Evolutionary conservation across 2,888 invertebrate genomes (phyloP).

Genomic region (Iselma pallidipennis): DNA sequence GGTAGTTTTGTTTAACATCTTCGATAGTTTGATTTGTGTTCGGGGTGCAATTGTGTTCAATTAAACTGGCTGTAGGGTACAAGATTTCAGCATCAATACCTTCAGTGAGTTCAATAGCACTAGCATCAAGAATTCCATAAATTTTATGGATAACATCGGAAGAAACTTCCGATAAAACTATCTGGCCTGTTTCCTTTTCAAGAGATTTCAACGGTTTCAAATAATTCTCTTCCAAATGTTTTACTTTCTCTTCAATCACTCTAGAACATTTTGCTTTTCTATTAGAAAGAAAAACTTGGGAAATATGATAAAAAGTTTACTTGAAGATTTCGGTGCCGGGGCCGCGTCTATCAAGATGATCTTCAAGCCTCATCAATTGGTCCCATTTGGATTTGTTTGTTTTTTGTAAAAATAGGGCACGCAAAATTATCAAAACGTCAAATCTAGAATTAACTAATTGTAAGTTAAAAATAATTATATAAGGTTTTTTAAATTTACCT

Average conservation of each 20-base stretch:
- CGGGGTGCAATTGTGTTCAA: conserved; percentile 73
- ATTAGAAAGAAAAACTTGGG: neutral
- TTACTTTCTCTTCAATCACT: conserved; percentile 65
- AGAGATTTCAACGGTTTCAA: conserved; percentile 56
- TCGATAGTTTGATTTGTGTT: conserved; percentile 71
- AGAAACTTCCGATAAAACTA: conserved; percentile 57
- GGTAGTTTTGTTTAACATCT: conserved; percentile 62
- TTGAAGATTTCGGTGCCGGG: conserved; percentile 69
- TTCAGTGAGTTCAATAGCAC: conserved; percentile 72
- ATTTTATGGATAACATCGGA: conserved; percentile 65
- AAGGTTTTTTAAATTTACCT: conserved; percentile 48
- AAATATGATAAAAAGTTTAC: conserved; percentile 50
- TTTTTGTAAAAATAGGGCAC: conserved; percentile 65
- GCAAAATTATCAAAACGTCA: conserved; percentile 68
- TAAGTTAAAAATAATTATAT: neutral
- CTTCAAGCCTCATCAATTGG: conserved; percentile 61
- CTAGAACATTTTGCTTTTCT: conserved; percentile 50
- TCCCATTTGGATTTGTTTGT: conserved; percentile 61
- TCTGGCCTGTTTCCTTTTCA: conserved; percentile 52
- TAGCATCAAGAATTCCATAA: conserved; percentile 78
- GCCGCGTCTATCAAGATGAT: conserved; percentile 66
- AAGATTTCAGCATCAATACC: conserved; percentile 59
- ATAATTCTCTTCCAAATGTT: conserved; percentile 63
- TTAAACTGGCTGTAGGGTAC: conserved; percentile 68
- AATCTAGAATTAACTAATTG: conserved; percentile 58